phyloP scores from a whole-genome alignment of 2,888 invertebrate genomes.

The Chirona hameri region DNA sequence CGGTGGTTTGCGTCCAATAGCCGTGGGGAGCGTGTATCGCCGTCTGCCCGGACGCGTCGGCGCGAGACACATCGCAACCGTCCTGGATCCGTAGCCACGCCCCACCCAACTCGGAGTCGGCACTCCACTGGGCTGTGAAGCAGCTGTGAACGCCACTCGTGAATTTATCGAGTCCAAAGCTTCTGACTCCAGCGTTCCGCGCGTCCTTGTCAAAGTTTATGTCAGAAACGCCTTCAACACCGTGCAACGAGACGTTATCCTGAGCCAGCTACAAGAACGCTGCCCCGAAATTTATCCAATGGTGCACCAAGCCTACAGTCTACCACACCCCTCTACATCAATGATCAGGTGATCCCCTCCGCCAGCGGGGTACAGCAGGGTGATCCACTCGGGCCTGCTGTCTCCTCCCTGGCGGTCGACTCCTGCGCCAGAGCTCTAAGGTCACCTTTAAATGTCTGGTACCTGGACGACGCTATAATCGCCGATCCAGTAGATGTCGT shows the following conservation, averaged over 20 bases:
- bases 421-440: too few relatives aligned
- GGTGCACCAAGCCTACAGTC: background rate
- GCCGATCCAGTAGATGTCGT: too few relatives aligned
- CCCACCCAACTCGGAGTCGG: background rate
- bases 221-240: background rate
- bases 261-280: too few relatives aligned
- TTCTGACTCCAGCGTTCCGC: background rate
- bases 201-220: background rate
- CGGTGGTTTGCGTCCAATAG: background rate
- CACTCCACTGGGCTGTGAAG: background rate
- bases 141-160: background rate
- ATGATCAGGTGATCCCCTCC: too few relatives aligned
- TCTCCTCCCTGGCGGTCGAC: too few relatives aligned
- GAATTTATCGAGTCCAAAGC: background rate
- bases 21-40: background rate
- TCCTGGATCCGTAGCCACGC: background rate
- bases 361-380: too few relatives aligned
- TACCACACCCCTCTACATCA: too few relatives aligned
- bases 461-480: too few relatives aligned
- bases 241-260: too few relatives aligned
- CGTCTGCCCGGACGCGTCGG: background rate
- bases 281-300: background rate
- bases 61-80: background rate
- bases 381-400: too few relatives aligned
- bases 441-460: too few relatives aligned